A percentile compares a stretch with the other conserved stretches of the same genome.
Evolutionary conservation across 2,888 invertebrate genomes (phyloP).

Genomic region (Holacanthella duospinosa): DNA sequence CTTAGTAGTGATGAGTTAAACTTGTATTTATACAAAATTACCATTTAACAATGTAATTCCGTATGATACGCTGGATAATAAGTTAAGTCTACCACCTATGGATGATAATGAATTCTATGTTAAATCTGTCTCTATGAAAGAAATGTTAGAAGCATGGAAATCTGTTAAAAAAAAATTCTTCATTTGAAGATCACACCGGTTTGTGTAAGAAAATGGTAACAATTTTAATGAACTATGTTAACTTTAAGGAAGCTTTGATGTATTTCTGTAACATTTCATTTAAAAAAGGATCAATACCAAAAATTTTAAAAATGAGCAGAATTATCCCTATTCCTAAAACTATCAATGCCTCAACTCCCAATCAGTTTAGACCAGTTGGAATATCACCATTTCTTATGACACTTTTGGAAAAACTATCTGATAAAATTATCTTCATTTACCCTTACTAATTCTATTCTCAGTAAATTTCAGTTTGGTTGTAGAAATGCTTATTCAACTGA

Average conservation of each 20-base stretch:
- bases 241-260: neutral
- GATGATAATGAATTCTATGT: too few relatives aligned
- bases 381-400: neutral
- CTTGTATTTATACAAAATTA: too few relatives aligned
- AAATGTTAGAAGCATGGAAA: conserved; percentile 1
- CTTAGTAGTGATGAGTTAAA: too few relatives aligned
- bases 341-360: neutral
- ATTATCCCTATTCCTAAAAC: neutral
- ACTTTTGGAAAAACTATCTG: neutral
- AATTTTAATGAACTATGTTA: neutral
- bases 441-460: neutral
- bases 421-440: neutral
- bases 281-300: neutral
- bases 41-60: too few relatives aligned
- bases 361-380: neutral
- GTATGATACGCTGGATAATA: too few relatives aligned
- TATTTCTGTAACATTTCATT: neutral
- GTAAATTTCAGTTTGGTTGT: neutral
- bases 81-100: too few relatives aligned
- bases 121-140: too few relatives aligned
- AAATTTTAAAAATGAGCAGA: neutral
- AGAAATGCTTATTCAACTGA: neutral
- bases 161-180: neutral
- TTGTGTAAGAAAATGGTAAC: neutral
- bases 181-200: neutral